Base-by-base conservation (phyloP, 1,140 invertebrate species). In the Brachionus paranguensis region DNA sequence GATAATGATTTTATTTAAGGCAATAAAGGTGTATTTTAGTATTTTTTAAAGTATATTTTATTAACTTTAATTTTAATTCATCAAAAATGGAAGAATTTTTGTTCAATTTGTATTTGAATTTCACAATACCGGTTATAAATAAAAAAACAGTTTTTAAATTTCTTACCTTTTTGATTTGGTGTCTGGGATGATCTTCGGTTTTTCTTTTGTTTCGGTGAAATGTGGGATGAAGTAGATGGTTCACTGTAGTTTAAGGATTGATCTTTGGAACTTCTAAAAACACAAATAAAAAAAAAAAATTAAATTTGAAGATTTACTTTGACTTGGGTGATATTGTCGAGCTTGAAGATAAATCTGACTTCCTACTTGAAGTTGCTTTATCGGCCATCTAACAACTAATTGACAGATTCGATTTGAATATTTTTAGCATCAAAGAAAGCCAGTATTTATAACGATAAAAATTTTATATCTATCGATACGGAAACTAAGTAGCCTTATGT, bases 361-460 rank as follows among this genome's bases (percentile, higher is more conserved):
- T 76, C 11, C 37, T 43, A 50, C 72, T 76, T 50, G 72, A 50
- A 76, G 27, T 50, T 14, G 43, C 43, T 76, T 50, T 76, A 29
- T 76, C 72, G 45, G 72, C 72, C 72, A 76, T 76, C 47, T 76
- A 50, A 76, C 43, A 76, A 47, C 43, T 37, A 76, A 76, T 50
- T 50, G 14, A 74, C 8, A 45, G 37, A 17, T 74, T 74, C n/a
- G 20, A 20, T 74, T 74, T 45, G 27, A 43, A 43, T 50, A 29
- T 53, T 24, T 29, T 76, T 50, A 11, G 8, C 72, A 76, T 27
- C 33, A 43, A 43, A 43, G 43, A 43, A 45, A 33, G 1, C 17
- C 8, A 45, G 20, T 20, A 43, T 37, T 68, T 17, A 41, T 41
- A 33, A 68, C 33, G 14, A 68, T 20, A 33, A 33, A 41, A 68